Conservation (phyloP, 2,113 vertebrate species). For the Ceratotherium simum region DNA sequence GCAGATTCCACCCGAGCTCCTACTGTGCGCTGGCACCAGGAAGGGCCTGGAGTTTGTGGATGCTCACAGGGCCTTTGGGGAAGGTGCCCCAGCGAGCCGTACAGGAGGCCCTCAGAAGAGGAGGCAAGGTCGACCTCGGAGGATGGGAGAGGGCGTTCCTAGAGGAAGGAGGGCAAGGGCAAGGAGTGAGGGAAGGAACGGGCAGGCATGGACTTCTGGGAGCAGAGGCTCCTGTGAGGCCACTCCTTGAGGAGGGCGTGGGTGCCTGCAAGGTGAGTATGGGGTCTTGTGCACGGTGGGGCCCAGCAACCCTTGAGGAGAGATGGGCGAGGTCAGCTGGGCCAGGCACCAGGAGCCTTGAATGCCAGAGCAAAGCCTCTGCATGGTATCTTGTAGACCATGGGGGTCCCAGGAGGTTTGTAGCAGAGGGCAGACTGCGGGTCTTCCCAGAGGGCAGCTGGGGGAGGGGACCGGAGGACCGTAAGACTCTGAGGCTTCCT, state of each 20-base stretch:
- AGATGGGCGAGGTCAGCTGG: background rate
- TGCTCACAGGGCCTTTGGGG: background rate
- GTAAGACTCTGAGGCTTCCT: background rate
- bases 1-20: background rate
- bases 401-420: background rate
- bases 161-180: fast-evolving
- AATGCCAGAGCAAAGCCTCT: background rate
- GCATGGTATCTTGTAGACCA: background rate
- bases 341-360: background rate
- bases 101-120: background rate
- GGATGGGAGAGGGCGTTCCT: background rate
- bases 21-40: background rate
- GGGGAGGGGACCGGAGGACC: fast-evolving
- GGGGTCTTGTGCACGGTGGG: background rate
- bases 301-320: background rate
- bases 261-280: background rate
- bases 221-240: background rate
- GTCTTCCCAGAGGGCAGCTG: background rate
- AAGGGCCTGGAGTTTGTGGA: background rate
- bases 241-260: background rate
- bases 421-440: background rate
- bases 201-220: background rate
- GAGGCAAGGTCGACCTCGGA: background rate
- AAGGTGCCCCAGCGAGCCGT: background rate
- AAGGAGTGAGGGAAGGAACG: fast-evolving